A percentile compares a stretch with the other conserved stretches of the same genome.
phyloP scores from a whole-genome alignment of 2,797 vertebrate species.

The Xerus rutilus region DNA sequence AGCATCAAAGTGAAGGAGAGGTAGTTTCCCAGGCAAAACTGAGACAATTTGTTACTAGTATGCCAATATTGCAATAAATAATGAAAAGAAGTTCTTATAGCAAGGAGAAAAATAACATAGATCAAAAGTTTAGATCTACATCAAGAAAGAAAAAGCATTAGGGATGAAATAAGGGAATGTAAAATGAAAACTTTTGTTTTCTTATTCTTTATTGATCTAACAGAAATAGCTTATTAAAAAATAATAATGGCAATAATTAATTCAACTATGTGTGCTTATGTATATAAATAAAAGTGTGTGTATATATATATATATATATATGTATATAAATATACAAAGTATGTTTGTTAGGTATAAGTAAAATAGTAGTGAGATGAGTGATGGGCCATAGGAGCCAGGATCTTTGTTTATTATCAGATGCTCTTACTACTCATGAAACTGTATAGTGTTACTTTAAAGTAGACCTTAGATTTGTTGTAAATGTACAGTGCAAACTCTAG shows the following conservation, averaged over 20 bases:
- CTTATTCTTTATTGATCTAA: neutral
- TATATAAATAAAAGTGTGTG: neutral
- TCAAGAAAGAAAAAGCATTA: neutral
- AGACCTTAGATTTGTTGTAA: neutral
- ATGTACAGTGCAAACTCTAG: neutral
- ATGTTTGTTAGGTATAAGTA: neutral
- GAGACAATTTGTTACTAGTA: neutral
- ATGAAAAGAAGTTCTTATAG: neutral
- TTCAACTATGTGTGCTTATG: too few relatives aligned
- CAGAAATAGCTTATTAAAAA: too few relatives aligned
- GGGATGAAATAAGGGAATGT: neutral
- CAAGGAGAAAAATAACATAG: neutral
- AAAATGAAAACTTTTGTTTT: neutral
- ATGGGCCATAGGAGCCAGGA: neutral
- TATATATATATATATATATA: neutral
- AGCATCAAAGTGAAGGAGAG: neutral
- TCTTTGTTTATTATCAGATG: neutral
- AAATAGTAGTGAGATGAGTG: neutral
- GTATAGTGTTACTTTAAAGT: neutral
- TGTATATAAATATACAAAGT: neutral
- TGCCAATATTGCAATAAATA: neutral
- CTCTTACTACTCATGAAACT: neutral
- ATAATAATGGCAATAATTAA: neutral
- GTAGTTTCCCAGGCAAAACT: neutral
- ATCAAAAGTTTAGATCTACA: neutral